Evolutionary conservation across 2,888 invertebrate genomes (phyloP), one percentile per base, ranked within the genome.

Genomic region (Drosophila eohydei): DNA sequence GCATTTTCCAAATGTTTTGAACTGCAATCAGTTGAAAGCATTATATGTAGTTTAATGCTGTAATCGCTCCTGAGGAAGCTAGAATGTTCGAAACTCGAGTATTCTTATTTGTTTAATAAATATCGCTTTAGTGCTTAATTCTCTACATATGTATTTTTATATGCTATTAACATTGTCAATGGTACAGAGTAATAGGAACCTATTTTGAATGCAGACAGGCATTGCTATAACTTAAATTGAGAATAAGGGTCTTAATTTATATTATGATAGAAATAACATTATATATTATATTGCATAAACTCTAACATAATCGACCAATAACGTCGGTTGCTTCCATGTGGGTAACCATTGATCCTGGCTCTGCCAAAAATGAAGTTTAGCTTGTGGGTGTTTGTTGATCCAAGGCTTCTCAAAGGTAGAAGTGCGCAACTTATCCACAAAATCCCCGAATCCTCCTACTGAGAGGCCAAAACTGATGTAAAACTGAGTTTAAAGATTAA

Each of bases 401-500:
- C 97, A 97, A 0, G 97, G 97, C 90, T 97, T 97, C 16, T 67
- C 48, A 26, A 68, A 67, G 14, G n/a, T 51, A 1, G 69, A 58
- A 4, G 69, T 80, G 1, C 72, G 40, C 54, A 83, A 62, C 12
- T 64, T 50, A 26, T 97, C 96, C 0, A 95, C 94, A 91, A 97
- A 97, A 85, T 95, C 95, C 48, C 95, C 94, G 4, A 95, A 92
- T 0, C 97, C 97, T 0, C 97, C 97, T 38, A 96, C 96, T 46
- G 96, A 96, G 0, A 97, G 93, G 1, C 97, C 97, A 57, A 97
- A 84, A 0, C 95, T 94, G 30, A 97, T 91, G 92, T 95, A 96
- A 93, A 97, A 97, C 96, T 97, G 92, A 21, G n/a, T 16, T 1
- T 5, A 9, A 38, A 52, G 1, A 50, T 16, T 52, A 26, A 14